Percentiles rank a stretch among this genome's conserved stretches.
phyloP scores from a whole-genome alignment of 2,888 invertebrate genomes.

The Himalopsyche kuldschensis region DNA sequence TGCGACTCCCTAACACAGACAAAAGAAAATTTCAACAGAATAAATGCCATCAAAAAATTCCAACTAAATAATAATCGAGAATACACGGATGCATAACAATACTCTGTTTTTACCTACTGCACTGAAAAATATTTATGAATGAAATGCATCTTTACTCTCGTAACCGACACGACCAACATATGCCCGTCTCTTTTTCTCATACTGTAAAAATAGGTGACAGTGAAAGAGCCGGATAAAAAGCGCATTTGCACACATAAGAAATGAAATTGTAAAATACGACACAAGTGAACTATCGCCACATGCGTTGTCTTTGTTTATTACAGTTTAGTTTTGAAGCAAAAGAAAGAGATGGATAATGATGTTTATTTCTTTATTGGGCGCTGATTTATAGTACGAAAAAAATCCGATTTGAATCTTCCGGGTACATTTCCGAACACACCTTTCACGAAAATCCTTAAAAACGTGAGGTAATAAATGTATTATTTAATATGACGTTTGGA shows the following conservation, averaged over 20 bases:
- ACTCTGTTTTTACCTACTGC: not conserved
- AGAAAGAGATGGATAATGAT: not conserved
- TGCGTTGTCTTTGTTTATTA: not conserved
- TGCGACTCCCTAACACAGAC: not conserved
- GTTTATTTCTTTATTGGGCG: not conserved
- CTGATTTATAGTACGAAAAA: not conserved
- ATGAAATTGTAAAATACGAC: not conserved
- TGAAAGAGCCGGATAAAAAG: not conserved
- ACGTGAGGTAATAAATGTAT: too few relatives aligned
- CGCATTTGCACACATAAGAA: not conserved
- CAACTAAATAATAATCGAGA: conserved; percentile 22
- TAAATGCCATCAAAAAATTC: conserved; percentile 22
- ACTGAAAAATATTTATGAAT: conserved; percentile 30
- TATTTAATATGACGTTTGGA: too few relatives aligned
- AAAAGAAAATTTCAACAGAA: conserved; percentile 8
- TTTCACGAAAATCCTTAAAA: not conserved
- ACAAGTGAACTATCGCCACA: not conserved
- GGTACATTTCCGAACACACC: not conserved
- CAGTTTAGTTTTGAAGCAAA: not conserved
- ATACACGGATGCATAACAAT: not conserved
- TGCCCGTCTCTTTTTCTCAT: not conserved
- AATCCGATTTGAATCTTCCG: conserved; percentile 12
- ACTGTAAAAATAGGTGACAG: not conserved
- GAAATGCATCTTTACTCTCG: conserved; percentile 25
- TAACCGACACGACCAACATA: not conserved